Evolutionary conservation across 2,888 invertebrate genomes (phyloP).

Genomic region (Acrobasis consociella): DNA sequence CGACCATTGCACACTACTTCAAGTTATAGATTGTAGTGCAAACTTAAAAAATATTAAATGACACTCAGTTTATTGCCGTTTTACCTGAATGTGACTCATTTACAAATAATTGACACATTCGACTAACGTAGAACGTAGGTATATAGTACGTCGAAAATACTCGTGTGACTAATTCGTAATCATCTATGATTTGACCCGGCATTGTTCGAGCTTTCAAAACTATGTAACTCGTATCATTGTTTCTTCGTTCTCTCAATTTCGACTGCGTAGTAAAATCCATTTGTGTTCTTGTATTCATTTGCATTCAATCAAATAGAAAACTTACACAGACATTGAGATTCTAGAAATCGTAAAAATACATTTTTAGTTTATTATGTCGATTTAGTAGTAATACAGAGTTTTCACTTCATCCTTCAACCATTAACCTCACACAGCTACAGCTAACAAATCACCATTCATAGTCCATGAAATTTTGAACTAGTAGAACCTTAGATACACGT

Average conservation of each 20-base stretch:
- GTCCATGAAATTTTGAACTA: conserved; percentile 59
- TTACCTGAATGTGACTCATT: conserved; percentile 16
- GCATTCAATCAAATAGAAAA: conserved; percentile 10
- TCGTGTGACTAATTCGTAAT: conserved; percentile 16
- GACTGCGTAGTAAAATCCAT: conserved; percentile 1
- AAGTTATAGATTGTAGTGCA: neutral
- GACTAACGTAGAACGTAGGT: neutral
- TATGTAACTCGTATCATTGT: neutral
- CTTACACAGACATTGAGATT: neutral
- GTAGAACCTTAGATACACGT: conserved; percentile 20
- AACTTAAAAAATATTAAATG: conserved; percentile 9
- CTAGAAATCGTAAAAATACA: neutral
- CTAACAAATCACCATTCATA: conserved; percentile 28
- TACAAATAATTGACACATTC: neutral
- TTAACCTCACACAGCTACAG: neutral
- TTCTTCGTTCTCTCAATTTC: conserved; percentile 13
- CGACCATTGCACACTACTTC: neutral
- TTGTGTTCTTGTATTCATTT: conserved; percentile 1
- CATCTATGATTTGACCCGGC: neutral
- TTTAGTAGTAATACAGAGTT: neutral
- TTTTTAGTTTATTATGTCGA: neutral
- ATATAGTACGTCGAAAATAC: neutral
- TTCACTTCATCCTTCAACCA: neutral
- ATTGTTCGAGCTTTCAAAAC: conserved; percentile 25
- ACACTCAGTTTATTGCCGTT: conserved; percentile 21